Conservation (phyloP, 2,888 invertebrate species). For the Phyllotreta striolata region DNA sequence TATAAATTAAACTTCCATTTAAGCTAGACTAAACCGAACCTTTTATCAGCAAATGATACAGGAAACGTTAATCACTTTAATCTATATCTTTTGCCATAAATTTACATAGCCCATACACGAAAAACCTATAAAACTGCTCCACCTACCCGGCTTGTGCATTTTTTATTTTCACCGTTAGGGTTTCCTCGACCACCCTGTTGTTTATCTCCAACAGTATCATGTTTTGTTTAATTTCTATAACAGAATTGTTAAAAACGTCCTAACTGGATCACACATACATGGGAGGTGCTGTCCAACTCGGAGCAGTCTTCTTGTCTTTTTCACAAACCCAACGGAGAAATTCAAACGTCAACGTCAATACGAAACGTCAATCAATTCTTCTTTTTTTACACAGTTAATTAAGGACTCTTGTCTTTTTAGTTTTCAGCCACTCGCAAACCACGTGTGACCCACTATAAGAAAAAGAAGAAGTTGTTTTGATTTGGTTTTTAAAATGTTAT, state of each 20-base stretch:
- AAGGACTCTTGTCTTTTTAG: no score
- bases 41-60: constrained; percentile 30
- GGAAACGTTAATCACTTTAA: constrained; percentile 35
- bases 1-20: constrained; percentile 1
- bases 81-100: constrained; percentile 27
- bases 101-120: constrained; percentile 19
- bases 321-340: constrained; percentile 1
- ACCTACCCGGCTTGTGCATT: constrained; percentile 96
- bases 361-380: constrained; percentile 2
- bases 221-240: constrained; percentile 45
- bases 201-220: constrained; percentile 99
- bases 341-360: constrained; percentile 13
- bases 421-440: no score
- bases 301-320: constrained; percentile 29
- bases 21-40: not conserved
- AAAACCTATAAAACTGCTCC: constrained; percentile 6
- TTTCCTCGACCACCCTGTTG: constrained; percentile 98
- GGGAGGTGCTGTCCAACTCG: constrained; percentile 49
- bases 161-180: constrained; percentile 92
- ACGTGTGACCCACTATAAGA: no score
- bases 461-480: no score
- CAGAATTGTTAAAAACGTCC: constrained; percentile 39
- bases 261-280: constrained; percentile 48
- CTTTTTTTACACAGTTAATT: no score
- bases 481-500: no score